phyloP scores from a whole-genome alignment of 1,140 invertebrate genomes.

The Drosophila hydei region DNA sequence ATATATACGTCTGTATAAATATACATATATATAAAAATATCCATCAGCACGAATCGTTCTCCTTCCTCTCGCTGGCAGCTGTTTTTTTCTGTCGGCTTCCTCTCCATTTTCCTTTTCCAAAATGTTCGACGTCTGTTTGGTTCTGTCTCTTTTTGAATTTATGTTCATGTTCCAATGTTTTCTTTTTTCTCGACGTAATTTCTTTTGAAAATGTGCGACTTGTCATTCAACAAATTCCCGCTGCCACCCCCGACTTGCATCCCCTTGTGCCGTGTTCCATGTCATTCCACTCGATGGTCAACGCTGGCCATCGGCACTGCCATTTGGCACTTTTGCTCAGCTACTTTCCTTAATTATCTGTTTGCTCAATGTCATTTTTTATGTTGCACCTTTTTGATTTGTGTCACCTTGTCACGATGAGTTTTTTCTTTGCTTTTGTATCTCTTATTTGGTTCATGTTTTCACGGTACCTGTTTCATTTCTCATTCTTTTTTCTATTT shows the following conservation, averaged over 20 bases:
- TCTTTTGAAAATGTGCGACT: slow-evolving; percentile 81
- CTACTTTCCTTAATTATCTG: slow-evolving; percentile 71
- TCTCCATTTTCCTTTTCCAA: slow-evolving; percentile 37
- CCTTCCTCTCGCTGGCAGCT: slow-evolving; percentile 47
- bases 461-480: slow-evolving; percentile 31
- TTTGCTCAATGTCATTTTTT: slow-evolving; percentile 77
- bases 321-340: slow-evolving; percentile 48
- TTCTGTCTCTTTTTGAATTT: slow-evolving; percentile 56
- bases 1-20: background rate
- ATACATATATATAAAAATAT: slow-evolving; percentile 29
- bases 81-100: slow-evolving; percentile 38
- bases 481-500: background rate
- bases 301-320: slow-evolving; percentile 29
- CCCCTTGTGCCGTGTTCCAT: slow-evolving; percentile 30
- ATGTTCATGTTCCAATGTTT: slow-evolving; percentile 71
- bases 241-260: slow-evolving; percentile 12
- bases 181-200: slow-evolving; percentile 60
- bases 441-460: slow-evolving; percentile 13
- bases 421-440: slow-evolving; percentile 35
- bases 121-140: slow-evolving; percentile 44
- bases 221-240: slow-evolving; percentile 71
- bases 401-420: slow-evolving; percentile 64
- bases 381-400: slow-evolving; percentile 79
- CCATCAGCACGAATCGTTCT: slow-evolving; percentile 48
- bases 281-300: slow-evolving; percentile 65